phyloP scores from a whole-genome alignment of 2,888 invertebrate genomes.

The Hydrotaea cyrtoneurina region DNA sequence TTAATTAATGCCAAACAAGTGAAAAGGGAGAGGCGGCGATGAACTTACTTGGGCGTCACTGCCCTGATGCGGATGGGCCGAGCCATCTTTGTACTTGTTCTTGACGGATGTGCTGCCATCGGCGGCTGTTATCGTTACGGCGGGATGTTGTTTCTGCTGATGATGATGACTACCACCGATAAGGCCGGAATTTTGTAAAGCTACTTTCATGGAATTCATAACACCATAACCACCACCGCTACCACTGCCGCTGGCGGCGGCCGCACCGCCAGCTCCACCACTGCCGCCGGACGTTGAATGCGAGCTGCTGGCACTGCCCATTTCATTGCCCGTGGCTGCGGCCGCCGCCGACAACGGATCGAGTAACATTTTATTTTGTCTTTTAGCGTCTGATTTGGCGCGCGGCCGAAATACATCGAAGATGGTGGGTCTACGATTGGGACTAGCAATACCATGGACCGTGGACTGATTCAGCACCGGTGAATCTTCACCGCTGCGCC shows the following conservation, averaged over 20 bases:
- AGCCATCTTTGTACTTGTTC: slow-evolving; percentile 84
- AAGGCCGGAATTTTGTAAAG: slow-evolving; percentile 84
- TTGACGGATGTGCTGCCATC: slow-evolving; percentile 75
- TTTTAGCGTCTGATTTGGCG: slow-evolving; percentile 87
- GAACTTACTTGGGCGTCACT: slow-evolving; percentile 80
- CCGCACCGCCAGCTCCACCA: slow-evolving; percentile 72
- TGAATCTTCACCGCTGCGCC: slow-evolving; percentile 80
- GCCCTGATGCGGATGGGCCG: slow-evolving; percentile 87
- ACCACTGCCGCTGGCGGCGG: slow-evolving; percentile 66
- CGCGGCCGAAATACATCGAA: slow-evolving; percentile 91
- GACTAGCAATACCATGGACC: slow-evolving; percentile 83
- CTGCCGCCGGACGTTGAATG: slow-evolving; percentile 74
- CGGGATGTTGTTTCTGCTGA: slow-evolving; percentile 74
- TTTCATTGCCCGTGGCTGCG: slow-evolving; percentile 69
- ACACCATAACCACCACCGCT: slow-evolving; percentile 80
- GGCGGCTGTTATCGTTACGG: slow-evolving; percentile 77
- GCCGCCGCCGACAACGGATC: slow-evolving; percentile 75
- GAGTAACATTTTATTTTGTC: slow-evolving; percentile 75
- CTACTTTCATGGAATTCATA: slow-evolving; percentile 92
- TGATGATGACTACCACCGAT: slow-evolving; percentile 73
- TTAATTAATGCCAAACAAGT: not conserved
- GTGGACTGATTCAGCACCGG: slow-evolving; percentile 81
- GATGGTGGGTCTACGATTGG: slow-evolving; percentile 87
- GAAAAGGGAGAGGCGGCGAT: too few species aligned
- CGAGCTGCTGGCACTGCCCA: slow-evolving; percentile 77